Percentiles rank a stretch among this genome's conserved stretches.
Conservation (phyloP, 2,113 vertebrate genomes). For the Cyanoliseus patagonus region DNA sequence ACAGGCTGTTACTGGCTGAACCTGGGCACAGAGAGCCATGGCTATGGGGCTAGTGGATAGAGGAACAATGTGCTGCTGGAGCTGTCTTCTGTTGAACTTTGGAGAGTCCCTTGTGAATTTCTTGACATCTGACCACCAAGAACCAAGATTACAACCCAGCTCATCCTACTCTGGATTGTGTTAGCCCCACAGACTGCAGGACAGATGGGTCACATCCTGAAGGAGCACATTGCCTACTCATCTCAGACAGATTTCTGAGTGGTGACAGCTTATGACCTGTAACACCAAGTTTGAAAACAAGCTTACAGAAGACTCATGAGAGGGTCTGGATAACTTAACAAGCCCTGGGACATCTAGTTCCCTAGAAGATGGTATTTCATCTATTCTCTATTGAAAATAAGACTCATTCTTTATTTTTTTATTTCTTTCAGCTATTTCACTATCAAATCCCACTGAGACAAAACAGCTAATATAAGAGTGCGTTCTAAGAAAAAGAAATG, state of each 20-base stretch:
- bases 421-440: not conserved
- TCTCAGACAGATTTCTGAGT: not conserved
- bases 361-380: not conserved
- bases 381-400: not conserved
- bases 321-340: not conserved
- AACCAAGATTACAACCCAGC: not conserved
- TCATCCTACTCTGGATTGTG: not conserved
- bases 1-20: not conserved
- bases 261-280: not conserved
- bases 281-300: not conserved
- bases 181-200: not conserved
- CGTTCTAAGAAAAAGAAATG: not conserved
- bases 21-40: not conserved
- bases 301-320: not conserved
- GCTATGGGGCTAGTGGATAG: not conserved
- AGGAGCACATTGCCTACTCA: not conserved
- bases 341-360: not conserved
- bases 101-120: not conserved
- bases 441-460: not conserved
- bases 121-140: not conserved
- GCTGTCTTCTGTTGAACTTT: not conserved
- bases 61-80: not conserved
- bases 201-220: not conserved
- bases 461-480: not conserved
- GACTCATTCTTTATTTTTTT: not conserved